Evolutionary conservation across 2,113 vertebrate genomes (phyloP).

Genomic region (Melanerpes formicivorus): DNA sequence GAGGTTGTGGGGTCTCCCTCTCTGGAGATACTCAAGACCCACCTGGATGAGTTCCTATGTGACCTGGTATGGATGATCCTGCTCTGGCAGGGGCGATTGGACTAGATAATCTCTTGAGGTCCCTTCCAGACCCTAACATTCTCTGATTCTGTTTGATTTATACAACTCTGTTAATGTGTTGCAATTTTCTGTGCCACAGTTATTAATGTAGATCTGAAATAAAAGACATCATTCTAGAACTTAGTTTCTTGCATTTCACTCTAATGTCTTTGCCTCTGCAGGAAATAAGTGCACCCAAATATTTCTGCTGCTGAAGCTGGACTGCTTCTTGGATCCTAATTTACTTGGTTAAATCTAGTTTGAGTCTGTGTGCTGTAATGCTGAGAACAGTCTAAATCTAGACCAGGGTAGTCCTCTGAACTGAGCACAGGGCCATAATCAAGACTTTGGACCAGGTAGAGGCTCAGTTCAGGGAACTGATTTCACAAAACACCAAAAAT

Average conservation of each 20-base stretch:
- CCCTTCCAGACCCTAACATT: too few species aligned
- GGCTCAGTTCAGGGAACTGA: background rate
- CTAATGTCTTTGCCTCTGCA: background rate
- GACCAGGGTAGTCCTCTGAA: background rate
- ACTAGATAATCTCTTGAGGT: too few species aligned
- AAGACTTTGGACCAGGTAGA: background rate
- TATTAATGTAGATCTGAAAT: background rate
- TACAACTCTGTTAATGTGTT: background rate
- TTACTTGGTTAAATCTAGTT: background rate
- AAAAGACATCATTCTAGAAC: background rate
- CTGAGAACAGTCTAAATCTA: background rate
- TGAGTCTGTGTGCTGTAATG: background rate
- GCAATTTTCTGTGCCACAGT: background rate
- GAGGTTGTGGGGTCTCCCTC: too few species aligned
- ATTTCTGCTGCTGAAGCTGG: background rate
- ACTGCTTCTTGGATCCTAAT: background rate
- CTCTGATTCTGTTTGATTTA: background rate
- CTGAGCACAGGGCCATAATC: background rate
- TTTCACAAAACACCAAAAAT: rapidly evolving
- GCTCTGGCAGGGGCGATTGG: too few species aligned
- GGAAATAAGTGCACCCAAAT: background rate
- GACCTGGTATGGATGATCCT: too few species aligned
- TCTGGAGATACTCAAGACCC: too few species aligned
- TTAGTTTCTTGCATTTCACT: background rate
- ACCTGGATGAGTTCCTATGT: too few species aligned